These are phyloP conservation scores for Sialia sialis DNA, from an alignment of 2,113 vertebrate genomes.

Conservation along the genomic window DNA sequence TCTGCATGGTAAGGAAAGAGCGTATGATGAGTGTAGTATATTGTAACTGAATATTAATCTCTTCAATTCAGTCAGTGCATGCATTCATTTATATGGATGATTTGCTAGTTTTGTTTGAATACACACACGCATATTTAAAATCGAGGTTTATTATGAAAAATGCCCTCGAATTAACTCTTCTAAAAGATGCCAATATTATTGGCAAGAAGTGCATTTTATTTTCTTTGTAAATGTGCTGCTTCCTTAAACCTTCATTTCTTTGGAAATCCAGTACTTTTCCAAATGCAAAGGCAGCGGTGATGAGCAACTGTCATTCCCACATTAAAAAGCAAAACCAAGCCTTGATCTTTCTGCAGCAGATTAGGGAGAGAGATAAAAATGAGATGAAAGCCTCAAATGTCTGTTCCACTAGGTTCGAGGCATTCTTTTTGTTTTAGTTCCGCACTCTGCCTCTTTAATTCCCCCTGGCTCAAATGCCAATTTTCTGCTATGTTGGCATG, in stretches of 20 bases:
- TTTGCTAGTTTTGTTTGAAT: slow-evolving; percentile 70
- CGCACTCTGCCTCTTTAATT: slow-evolving; percentile 82
- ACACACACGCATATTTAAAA: slow-evolving; percentile 59
- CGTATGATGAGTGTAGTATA: slow-evolving; percentile 42
- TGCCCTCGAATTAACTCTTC: slow-evolving; percentile 64
- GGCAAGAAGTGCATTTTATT: slow-evolving; percentile 61
- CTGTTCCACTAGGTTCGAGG: slow-evolving; percentile 84
- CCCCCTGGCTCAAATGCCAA: slow-evolving; percentile 85
- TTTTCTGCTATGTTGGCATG: slow-evolving; percentile 90
- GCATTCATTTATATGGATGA: slow-evolving; percentile 68
- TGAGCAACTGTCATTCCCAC: slow-evolving; percentile 58
- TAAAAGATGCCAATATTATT: slow-evolving; percentile 64
- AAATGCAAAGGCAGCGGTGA: slow-evolving; percentile 45
- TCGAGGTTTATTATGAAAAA: slow-evolving; percentile 65
- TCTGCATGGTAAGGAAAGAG: slow-evolving; percentile 36
- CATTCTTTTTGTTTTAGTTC: slow-evolving; percentile 78
- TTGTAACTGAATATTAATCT: slow-evolving; percentile 67
- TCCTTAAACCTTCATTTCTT: slow-evolving; percentile 43
- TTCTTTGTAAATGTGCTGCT: slow-evolving; percentile 49
- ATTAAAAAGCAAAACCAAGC: slow-evolving; percentile 60
- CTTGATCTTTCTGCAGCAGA: slow-evolving; percentile 64
- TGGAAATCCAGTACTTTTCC: slow-evolving; percentile 42
- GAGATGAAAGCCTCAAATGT: slow-evolving; percentile 75
- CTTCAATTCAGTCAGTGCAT: slow-evolving; percentile 49
- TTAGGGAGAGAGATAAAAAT: slow-evolving; percentile 54